These are phyloP conservation scores for Eleginops maclovinus DNA, from an alignment of 2,113 vertebrate genomes.

Conservation along the genomic window DNA sequence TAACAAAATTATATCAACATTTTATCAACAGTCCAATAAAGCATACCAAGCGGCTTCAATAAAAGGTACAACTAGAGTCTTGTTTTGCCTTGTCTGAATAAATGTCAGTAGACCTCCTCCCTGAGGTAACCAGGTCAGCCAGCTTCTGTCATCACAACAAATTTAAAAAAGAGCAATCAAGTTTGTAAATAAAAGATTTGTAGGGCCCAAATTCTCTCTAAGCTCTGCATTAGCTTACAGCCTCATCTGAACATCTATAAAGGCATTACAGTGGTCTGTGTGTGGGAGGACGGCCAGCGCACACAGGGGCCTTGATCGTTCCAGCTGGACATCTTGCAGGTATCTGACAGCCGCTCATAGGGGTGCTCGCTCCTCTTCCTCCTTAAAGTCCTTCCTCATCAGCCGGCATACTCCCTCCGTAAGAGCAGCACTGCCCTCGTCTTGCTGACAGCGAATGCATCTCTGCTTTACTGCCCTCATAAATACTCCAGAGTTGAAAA, in stretches of 20 bases:
- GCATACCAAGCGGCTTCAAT: too few relatives aligned
- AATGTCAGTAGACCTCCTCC: not conserved
- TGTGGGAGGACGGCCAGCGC: slow-evolving; percentile 45
- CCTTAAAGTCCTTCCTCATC: not conserved
- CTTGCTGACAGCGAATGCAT: slow-evolving; percentile 46
- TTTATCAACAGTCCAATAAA: too few relatives aligned
- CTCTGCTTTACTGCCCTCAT: slow-evolving; percentile 60
- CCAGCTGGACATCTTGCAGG: slow-evolving; percentile 67
- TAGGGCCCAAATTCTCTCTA: slow-evolving; percentile 45
- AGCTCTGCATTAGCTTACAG: slow-evolving; percentile 59
- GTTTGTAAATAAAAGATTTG: slow-evolving; percentile 37
- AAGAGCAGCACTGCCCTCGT: slow-evolving; percentile 36
- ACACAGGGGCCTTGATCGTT: slow-evolving; percentile 9
- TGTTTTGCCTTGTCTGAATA: not conserved
- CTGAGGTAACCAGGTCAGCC: slow-evolving; percentile 30
- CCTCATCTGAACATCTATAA: slow-evolving; percentile 38
- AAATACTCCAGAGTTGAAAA: slow-evolving; percentile 65
- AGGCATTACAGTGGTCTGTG: slow-evolving; percentile 31
- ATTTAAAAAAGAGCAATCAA: slow-evolving; percentile 44
- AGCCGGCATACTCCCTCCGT: slow-evolving; percentile 17
- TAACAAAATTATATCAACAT: too few relatives aligned
- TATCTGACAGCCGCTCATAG: slow-evolving; percentile 43
- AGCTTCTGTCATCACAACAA: not conserved
- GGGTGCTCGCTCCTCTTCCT: slow-evolving; percentile 18
- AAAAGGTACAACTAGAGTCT: not conserved